These are phyloP conservation scores for Peromyscus nudipes DNA, from an alignment of 2,797 vertebrate species.

Conservation along the genomic window DNA sequence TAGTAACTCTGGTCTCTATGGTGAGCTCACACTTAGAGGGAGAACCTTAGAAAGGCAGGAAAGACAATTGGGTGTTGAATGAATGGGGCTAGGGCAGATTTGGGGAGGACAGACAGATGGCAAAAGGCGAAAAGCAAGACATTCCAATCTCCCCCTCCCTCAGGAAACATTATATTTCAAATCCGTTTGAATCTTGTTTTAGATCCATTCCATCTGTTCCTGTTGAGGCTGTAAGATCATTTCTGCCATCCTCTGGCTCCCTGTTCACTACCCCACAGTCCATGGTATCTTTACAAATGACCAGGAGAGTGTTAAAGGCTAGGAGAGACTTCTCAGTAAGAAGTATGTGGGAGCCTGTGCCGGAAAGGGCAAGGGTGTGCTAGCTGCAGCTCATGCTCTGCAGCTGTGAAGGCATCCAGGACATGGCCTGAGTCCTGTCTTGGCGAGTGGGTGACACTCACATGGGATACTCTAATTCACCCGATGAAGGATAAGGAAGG, in stretches of 20 bases:
- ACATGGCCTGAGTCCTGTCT: neutral
- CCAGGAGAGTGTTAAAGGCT: neutral
- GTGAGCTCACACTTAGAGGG: conserved; percentile 53
- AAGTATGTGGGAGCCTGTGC: neutral
- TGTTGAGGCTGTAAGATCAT: neutral
- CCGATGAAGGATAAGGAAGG: neutral
- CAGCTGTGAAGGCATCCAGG: neutral
- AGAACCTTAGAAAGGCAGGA: conserved; percentile 42
- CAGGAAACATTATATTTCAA: neutral
- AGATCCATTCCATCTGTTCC: neutral
- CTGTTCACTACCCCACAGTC: neutral
- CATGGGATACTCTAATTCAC: neutral
- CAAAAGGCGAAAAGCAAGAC: neutral
- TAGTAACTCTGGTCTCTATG: conserved; percentile 74
- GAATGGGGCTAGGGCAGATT: neutral
- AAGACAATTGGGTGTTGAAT: conserved; percentile 44
- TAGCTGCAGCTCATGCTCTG: neutral
- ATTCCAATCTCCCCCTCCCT: neutral
- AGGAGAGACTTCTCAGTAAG: neutral
- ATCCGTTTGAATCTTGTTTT: conserved; percentile 28
- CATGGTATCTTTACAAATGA: neutral
- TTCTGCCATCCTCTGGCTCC: neutral
- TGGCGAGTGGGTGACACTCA: neutral
- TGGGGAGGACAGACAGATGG: neutral
- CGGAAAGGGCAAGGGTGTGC: neutral